These are phyloP conservation scores for Coregonus sp. DNA, from an alignment of 2,797 vertebrate genomes.

Conservation along the genomic window DNA sequence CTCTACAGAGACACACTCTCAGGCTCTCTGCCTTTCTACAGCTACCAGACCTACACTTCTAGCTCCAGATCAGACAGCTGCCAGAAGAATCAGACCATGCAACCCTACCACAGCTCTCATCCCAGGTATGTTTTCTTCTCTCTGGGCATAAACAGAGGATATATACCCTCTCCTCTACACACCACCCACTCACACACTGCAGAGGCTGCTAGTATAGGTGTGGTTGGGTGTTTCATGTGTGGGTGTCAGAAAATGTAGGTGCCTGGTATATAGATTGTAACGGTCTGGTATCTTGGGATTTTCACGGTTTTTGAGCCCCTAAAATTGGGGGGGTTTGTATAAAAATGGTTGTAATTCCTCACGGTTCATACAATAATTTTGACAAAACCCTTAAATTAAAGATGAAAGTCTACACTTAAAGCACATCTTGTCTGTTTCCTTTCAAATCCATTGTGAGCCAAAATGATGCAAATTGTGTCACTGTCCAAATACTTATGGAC, in stretches of 20 bases:
- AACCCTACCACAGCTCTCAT: slow-evolving; percentile 22
- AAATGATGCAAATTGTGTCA: too few relatives aligned
- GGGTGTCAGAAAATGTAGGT: background rate
- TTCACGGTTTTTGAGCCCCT: too few relatives aligned
- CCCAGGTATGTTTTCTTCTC: slow-evolving; percentile 39
- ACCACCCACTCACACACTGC: background rate
- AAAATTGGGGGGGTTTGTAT: too few relatives aligned
- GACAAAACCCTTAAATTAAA: too few relatives aligned
- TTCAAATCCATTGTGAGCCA: too few relatives aligned
- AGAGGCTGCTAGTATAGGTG: background rate
- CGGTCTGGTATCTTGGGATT: background rate
- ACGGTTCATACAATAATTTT: too few relatives aligned
- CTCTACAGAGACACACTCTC: background rate
- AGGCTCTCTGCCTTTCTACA: background rate
- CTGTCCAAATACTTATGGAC: too few relatives aligned
- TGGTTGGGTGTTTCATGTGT: background rate
- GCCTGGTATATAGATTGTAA: background rate
- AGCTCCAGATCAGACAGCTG: background rate
- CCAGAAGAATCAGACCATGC: slow-evolving; percentile 19
- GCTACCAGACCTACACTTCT: background rate
- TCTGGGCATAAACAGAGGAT: background rate
- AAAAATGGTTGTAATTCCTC: too few relatives aligned
- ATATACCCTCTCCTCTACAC: background rate
- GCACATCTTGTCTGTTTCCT: too few relatives aligned
- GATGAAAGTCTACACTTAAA: too few relatives aligned